Conservation (phyloP, 2,113 vertebrate species). For the Vulpes lagopus region DNA sequence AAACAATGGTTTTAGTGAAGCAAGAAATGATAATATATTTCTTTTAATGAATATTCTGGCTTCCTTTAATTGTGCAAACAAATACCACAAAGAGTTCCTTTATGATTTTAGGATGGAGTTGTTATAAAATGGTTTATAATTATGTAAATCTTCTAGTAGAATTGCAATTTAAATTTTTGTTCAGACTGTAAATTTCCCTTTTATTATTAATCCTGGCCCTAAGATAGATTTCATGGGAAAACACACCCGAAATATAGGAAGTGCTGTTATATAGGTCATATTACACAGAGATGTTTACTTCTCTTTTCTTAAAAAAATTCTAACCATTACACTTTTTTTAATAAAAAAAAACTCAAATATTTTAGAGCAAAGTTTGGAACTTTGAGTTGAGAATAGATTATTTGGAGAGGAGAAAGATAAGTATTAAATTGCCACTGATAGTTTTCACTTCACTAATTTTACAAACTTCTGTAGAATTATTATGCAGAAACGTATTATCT, state of each 20-base stretch:
- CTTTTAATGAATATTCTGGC: conserved; percentile 42
- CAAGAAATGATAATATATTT: conserved; percentile 64
- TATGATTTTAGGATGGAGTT: conserved; percentile 51
- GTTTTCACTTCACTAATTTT: conserved; percentile 35
- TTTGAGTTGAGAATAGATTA: neutral
- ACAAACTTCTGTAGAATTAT: neutral
- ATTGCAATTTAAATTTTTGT: conserved; percentile 26
- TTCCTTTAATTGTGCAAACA: conserved; percentile 31
- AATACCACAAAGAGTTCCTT: neutral
- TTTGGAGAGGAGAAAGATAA: conserved; percentile 18
- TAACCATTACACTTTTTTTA: neutral
- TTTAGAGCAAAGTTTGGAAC: neutral
- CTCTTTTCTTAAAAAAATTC: conserved; percentile 15
- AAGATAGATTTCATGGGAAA: neutral
- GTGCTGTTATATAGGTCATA: neutral
- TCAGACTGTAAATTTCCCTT: neutral
- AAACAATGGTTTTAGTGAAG: conserved; percentile 58
- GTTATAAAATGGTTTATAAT: conserved; percentile 51
- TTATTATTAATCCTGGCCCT: neutral
- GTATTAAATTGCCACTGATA: neutral
- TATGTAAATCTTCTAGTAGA: conserved; percentile 49
- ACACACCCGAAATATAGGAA: neutral
- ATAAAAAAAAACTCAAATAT: neutral
- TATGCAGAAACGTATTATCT: neutral
- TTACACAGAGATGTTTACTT: neutral